phyloP scores from a whole-genome alignment of 2,797 vertebrate species.

The Neosilurus mollespiculum region DNA sequence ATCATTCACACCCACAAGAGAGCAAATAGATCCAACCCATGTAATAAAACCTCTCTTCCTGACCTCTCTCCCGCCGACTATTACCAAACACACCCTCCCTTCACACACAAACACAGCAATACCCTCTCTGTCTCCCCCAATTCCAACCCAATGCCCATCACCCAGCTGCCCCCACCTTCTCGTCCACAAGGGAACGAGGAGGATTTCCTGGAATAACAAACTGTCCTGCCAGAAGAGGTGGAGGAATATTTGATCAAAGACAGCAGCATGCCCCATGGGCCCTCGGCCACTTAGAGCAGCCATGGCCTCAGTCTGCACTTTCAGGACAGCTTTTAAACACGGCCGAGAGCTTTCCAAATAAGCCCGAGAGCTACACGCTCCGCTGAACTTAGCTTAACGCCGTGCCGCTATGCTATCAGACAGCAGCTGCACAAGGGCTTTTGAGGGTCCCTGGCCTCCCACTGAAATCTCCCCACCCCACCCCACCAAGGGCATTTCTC shows the following conservation, averaged over 20 bases:
- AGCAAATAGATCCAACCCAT: constrained; percentile 5
- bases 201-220: constrained; percentile 69
- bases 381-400: constrained; percentile 14
- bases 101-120: constrained; percentile 14
- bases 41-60: constrained; percentile 20
- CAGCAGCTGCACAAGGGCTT: constrained; percentile 34
- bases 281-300: constrained; percentile 55
- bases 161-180: constrained; percentile 39
- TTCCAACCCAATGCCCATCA: constrained; percentile 48
- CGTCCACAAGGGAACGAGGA: constrained; percentile 45
- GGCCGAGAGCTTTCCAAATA: constrained; percentile 47
- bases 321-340: constrained; percentile 52
- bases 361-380: constrained; percentile 43
- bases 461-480: not conserved
- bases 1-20: constrained; percentile 28
- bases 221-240: constrained; percentile 61
- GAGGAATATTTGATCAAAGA: constrained; percentile 62
- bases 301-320: constrained; percentile 48
- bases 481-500: not conserved
- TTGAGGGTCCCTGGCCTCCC: constrained; percentile 22
- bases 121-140: constrained; percentile 20
- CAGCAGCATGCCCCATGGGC: constrained; percentile 52
- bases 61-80: constrained; percentile 9
- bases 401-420: constrained; percentile 27
- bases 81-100: constrained; percentile 5